Evolutionary conservation across 2,797 vertebrate species (phyloP).

Genomic region (Sphenopsis melanotis): DNA sequence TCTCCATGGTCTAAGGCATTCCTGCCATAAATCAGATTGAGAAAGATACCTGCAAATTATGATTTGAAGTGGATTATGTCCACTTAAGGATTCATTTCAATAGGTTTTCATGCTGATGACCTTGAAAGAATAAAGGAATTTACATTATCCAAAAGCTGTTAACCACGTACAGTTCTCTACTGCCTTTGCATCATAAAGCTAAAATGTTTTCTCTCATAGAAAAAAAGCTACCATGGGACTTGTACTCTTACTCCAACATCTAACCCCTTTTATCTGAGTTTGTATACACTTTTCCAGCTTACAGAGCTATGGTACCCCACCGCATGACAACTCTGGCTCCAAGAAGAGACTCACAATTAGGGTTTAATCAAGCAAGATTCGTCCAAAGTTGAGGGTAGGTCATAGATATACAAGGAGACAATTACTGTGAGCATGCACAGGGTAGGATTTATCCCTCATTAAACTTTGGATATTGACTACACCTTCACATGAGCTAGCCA

Average conservation of each 20-base stretch:
- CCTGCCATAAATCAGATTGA: background rate
- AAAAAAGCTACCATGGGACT: background rate
- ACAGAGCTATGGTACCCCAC: background rate
- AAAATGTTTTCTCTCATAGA: background rate
- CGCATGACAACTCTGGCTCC: background rate
- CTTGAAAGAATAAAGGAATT: background rate
- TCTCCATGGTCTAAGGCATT: background rate
- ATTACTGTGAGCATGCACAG: background rate
- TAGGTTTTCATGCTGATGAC: background rate
- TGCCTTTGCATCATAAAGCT: background rate
- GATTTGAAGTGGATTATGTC: background rate
- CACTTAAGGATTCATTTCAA: background rate
- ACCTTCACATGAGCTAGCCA: background rate
- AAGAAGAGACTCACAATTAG: background rate
- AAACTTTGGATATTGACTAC: background rate
- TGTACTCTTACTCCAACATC: background rate
- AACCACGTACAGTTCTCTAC: background rate
- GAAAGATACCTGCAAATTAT: constrained; percentile 11
- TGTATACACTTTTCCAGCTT: background rate
- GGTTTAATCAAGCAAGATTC: background rate
- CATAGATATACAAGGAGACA: background rate
- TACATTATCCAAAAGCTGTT: background rate
- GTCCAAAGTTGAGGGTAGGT: background rate
- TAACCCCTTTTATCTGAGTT: background rate
- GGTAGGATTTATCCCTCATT: background rate